These are phyloP conservation scores for Podabrus alpinus DNA, from an alignment of 2,888 invertebrate species.

Conservation along the genomic window DNA sequence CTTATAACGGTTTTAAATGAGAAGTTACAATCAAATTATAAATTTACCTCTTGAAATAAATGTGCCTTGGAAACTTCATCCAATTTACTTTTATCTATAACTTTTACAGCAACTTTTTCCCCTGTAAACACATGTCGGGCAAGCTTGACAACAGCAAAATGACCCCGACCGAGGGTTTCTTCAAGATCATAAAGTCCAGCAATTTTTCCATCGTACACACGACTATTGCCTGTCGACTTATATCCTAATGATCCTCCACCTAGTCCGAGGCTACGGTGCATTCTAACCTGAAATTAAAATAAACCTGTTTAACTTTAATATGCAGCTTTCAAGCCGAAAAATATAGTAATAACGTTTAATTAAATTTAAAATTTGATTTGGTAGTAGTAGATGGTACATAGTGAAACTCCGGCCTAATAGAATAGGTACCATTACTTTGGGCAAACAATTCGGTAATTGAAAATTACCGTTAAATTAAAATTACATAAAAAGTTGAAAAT, in stretches of 20 bases:
- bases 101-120: conserved; percentile 96
- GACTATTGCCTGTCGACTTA: conserved; percentile 44
- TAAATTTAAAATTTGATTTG: too few species aligned
- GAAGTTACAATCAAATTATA: background rate
- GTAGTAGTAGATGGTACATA: too few species aligned
- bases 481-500: too few species aligned
- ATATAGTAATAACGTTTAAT: background rate
- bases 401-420: too few species aligned
- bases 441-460: too few species aligned
- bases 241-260: conserved; percentile 38
- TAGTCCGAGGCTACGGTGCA: conserved; percentile 44
- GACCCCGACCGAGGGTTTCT: conserved; percentile 96
- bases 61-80: conserved; percentile 95
- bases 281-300: conserved; percentile 28
- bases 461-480: too few species aligned
- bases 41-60: conserved; percentile 91
- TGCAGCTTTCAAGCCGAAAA: background rate
- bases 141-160: conserved; percentile 97
- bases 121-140: conserved; percentile 99
- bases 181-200: conserved; percentile 97
- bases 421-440: too few species aligned
- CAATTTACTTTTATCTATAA: conserved; percentile 97
- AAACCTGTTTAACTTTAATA: background rate
- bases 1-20: too few species aligned
- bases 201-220: conserved; percentile 82